Conservation (phyloP, 2,113 vertebrate species). For the Thunnus maccoyii region DNA sequence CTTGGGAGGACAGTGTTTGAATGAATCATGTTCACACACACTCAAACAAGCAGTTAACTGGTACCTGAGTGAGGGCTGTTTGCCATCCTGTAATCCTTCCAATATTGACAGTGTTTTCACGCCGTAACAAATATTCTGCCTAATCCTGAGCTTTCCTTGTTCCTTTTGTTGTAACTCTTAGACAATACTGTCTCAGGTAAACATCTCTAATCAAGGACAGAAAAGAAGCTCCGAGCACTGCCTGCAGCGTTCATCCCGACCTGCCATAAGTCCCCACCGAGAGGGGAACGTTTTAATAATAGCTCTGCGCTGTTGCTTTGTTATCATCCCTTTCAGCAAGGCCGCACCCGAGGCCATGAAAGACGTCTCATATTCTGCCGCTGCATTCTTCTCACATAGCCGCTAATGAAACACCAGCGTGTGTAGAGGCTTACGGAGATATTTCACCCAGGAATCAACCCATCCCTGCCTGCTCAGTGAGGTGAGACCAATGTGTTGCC, state of each 20-base stretch:
- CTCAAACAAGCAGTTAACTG: not conserved
- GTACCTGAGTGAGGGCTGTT: conserved; percentile 45
- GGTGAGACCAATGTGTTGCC: conserved; percentile 24
- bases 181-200: not conserved
- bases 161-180: not conserved
- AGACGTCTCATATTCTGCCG: conserved; percentile 25
- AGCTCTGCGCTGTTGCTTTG: conserved; percentile 33
- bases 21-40: not conserved
- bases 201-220: conserved; percentile 1
- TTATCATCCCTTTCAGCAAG: conserved; percentile 31
- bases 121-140: conserved; percentile 4
- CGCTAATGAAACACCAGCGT: conserved; percentile 67
- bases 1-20: not conserved
- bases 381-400: conserved; percentile 59
- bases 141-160: not conserved
- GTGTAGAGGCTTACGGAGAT: conserved; percentile 20
- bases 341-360: not conserved
- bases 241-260: not conserved
- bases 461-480: conserved; percentile 26
- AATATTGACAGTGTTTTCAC: conserved; percentile 18
- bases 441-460: conserved; percentile 22
- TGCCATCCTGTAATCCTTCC: conserved; percentile 35
- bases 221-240: not conserved
- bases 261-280: not conserved
- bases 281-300: conserved; percentile 26